phyloP scores from a whole-genome alignment of 2,888 invertebrate species.

The Pachydiplax longipennis region DNA sequence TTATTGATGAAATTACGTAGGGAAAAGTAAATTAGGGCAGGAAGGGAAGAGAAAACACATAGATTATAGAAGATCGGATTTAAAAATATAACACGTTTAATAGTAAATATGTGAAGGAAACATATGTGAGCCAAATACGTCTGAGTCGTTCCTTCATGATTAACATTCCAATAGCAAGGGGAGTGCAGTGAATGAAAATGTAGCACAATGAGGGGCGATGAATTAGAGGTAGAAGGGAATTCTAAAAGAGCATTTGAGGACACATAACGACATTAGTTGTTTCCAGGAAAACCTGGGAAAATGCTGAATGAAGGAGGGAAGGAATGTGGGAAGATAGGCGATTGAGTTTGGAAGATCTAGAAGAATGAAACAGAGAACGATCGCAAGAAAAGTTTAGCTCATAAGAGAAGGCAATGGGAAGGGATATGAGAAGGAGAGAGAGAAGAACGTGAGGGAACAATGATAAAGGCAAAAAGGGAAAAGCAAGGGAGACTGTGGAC shows the following conservation, averaged over 20 bases:
- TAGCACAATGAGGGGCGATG: neutral
- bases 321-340: neutral
- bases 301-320: neutral
- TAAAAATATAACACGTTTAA: neutral
- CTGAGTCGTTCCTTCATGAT: too few species aligned
- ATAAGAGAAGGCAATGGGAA: too few species aligned
- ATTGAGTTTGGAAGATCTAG: neutral
- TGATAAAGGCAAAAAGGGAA: neutral
- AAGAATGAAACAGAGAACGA: neutral
- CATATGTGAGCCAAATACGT: neutral
- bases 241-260: neutral
- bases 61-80: neutral
- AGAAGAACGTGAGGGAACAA: neutral
- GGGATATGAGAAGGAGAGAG: neutral
- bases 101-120: neutral
- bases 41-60: too few species aligned
- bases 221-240: neutral
- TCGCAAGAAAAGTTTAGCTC: neutral
- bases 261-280: too few species aligned
- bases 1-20: too few species aligned
- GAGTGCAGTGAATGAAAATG: neutral
- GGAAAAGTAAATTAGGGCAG: too few species aligned
- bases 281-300: neutral
- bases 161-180: too few species aligned
- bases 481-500: neutral